Evolutionary conservation across 2,888 invertebrate species (phyloP).

Genomic region (Nomada ferruginata): DNA sequence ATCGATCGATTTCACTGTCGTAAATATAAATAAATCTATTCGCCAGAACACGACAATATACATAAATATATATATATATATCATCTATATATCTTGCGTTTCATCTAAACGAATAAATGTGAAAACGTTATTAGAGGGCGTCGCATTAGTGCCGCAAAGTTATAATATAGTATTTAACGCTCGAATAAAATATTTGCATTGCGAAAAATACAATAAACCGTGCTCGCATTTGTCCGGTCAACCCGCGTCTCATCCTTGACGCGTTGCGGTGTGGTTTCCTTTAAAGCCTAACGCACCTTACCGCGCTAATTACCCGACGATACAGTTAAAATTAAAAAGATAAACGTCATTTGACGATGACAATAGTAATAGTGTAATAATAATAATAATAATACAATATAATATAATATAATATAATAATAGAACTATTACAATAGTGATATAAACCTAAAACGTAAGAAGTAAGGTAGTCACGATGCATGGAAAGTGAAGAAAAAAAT

Average conservation of each 20-base stretch:
- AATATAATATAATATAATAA: conserved; percentile 56
- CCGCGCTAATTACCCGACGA: conserved; percentile 79
- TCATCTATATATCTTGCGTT: background rate
- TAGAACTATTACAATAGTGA: conserved; percentile 66
- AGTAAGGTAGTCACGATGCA: conserved; percentile 73
- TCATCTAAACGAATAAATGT: conserved; percentile 24
- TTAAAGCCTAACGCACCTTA: conserved; percentile 75
- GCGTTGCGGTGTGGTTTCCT: conserved; percentile 59
- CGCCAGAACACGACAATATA: conserved; percentile 35
- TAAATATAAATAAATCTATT: conserved; percentile 43
- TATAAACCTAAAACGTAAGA: conserved; percentile 76
- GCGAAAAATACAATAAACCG: conserved; percentile 67
- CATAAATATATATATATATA: background rate
- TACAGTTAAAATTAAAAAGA: conserved; percentile 79
- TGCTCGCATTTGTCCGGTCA: conserved; percentile 54
- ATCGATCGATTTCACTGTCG: conserved; percentile 32
- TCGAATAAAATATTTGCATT: conserved; percentile 76
- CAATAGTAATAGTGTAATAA: conserved; percentile 71
- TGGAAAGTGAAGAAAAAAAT: conserved; percentile 74
- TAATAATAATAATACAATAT: conserved; percentile 69
- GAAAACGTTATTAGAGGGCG: conserved; percentile 36
- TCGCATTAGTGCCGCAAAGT: conserved; percentile 36
- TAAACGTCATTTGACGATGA: conserved; percentile 75
- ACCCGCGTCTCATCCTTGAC: conserved; percentile 49
- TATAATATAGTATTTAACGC: conserved; percentile 49